These are phyloP conservation scores for Drosophila fuyamai DNA, from an alignment of 1,140 invertebrate genomes.

Conservation along the genomic window DNA sequence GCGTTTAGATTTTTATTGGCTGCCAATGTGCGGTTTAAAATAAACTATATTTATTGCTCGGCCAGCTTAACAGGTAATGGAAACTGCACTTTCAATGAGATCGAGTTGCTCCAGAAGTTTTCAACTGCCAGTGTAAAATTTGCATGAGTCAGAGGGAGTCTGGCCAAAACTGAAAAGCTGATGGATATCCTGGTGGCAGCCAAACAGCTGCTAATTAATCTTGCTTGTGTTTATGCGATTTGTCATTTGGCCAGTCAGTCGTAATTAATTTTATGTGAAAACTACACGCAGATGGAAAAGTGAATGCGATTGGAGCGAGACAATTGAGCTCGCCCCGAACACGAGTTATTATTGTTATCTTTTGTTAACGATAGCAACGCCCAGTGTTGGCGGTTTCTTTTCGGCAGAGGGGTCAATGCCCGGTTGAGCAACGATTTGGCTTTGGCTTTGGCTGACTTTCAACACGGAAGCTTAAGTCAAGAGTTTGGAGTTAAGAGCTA, in stretches of 20 bases:
- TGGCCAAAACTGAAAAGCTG: constrained; percentile 8
- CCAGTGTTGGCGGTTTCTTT: constrained; percentile 27
- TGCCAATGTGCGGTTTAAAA: constrained; percentile 55
- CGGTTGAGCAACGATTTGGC: constrained; percentile 66
- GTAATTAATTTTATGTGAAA: constrained; percentile 71
- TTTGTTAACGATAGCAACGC: constrained; percentile 77
- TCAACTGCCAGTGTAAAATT: not conserved
- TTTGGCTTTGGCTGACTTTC: constrained; percentile 64
- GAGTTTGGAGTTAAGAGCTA: constrained; percentile 4
- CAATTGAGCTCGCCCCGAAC: constrained; percentile 61
- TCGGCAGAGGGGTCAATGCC: constrained; percentile 67
- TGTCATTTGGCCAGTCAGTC: constrained; percentile 60
- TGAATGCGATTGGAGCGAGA: constrained; percentile 60
- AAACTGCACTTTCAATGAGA: constrained; percentile 41
- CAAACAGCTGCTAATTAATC: constrained; percentile 70
- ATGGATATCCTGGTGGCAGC: constrained; percentile 55
- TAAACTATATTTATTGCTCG: constrained; percentile 68
- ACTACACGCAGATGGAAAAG: constrained; percentile 57
- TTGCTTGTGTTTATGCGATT: constrained; percentile 70
- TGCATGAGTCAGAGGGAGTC: constrained; percentile 42
- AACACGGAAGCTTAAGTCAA: constrained; percentile 62
- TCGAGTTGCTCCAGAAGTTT: constrained; percentile 25
- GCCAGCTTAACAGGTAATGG: constrained; percentile 41
- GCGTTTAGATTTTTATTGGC: constrained; percentile 76
- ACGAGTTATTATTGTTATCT: constrained; percentile 68